Evolutionary conservation across 2,113 vertebrate genomes (phyloP).

Genomic region (Uria lomvia): DNA sequence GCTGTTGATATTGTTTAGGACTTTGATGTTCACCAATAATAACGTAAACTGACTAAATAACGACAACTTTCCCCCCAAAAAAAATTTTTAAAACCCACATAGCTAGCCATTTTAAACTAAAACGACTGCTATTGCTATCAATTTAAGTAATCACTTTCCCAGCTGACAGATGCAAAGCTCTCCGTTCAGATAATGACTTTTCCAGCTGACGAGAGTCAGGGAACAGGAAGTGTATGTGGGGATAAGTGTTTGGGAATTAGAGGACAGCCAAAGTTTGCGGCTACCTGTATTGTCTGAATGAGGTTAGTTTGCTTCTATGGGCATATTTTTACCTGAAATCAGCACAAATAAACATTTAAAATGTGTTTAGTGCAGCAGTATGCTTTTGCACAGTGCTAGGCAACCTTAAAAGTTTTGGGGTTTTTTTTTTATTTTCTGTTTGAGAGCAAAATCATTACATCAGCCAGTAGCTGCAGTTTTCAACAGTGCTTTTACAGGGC

Average conservation of each 20-base stretch:
- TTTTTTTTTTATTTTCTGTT: background rate
- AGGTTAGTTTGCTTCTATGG: background rate
- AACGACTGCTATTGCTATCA: slow-evolving; percentile 70
- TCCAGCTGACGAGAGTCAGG: slow-evolving; percentile 57
- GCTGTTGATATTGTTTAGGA: background rate
- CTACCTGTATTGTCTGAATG: slow-evolving; percentile 63
- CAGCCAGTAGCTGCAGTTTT: background rate
- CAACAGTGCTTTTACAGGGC: background rate
- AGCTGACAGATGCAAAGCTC: slow-evolving; percentile 71
- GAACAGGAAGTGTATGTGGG: slow-evolving; percentile 62
- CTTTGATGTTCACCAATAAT: background rate
- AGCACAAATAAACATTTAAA: background rate
- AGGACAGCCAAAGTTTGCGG: slow-evolving; percentile 60
- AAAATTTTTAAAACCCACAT: background rate
- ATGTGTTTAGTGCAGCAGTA: background rate
- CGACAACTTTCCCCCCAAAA: background rate
- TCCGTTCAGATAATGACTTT: slow-evolving; percentile 66
- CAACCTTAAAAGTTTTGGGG: background rate
- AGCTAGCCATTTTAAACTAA: slow-evolving; percentile 35
- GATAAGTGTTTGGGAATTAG: slow-evolving; percentile 64
- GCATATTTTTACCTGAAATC: background rate
- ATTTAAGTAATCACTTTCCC: slow-evolving; percentile 66
- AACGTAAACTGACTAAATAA: background rate
- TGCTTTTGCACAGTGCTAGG: background rate
- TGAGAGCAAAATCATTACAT: background rate